Percentiles rank a stretch among this genome's conserved stretches.
Conservation (phyloP, 2,797 vertebrate genomes). For the Gobionotothen gibberifrons region DNA sequence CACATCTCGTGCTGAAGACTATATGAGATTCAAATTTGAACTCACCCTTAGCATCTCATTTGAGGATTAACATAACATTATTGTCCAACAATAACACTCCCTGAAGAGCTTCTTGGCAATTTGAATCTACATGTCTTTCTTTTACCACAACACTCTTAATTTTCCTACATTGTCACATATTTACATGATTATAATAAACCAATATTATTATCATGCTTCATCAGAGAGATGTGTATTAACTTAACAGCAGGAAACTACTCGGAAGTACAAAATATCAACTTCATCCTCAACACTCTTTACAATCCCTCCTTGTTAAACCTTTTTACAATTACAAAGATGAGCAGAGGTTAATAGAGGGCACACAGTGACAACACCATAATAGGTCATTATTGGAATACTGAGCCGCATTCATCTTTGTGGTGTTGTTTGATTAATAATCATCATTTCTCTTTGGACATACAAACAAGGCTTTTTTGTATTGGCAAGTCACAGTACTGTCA, state of each 20-base stretch:
- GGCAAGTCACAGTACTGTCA: constrained; percentile 1
- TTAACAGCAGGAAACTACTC: constrained; percentile 5
- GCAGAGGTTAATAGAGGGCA: constrained; percentile 60
- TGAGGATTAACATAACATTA: constrained; percentile 17
- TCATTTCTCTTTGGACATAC: constrained; percentile 42
- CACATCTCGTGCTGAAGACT: constrained; percentile 20
- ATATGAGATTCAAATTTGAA: constrained; percentile 28
- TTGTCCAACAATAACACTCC: background rate
- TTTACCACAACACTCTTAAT: constrained; percentile 7
- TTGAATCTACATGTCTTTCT: background rate
- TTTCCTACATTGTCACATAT: background rate
- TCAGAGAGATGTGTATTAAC: constrained; percentile 15
- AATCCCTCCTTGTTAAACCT: constrained; percentile 58
- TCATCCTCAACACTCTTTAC: constrained; percentile 15
- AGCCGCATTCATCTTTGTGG: constrained; percentile 40
- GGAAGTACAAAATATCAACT: constrained; percentile 1
- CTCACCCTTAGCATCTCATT: constrained; percentile 16
- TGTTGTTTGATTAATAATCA: constrained; percentile 10
- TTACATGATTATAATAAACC: no score
- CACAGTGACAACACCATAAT: constrained; percentile 35
- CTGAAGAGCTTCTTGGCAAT: background rate
- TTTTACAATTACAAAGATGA: constrained; percentile 47
- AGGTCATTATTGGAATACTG: constrained; percentile 55
- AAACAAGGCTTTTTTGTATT: constrained; percentile 12
- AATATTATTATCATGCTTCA: background rate